Evolutionary conservation across 2,888 invertebrate genomes (phyloP).

Genomic region (Ormyrus nitidulus): DNA sequence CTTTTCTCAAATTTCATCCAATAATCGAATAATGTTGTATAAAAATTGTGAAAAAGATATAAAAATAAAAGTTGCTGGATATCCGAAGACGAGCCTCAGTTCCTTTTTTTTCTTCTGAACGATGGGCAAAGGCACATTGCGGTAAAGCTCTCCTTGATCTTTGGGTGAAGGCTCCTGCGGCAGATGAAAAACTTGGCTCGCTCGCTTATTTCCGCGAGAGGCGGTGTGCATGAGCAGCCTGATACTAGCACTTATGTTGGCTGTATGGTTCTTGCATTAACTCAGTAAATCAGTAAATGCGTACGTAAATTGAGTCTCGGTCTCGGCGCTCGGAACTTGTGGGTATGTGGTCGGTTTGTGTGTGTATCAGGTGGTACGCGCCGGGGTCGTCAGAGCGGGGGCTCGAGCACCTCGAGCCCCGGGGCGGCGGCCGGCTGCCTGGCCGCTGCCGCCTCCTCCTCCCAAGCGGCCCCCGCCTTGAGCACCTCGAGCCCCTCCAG

Average conservation of each 20-base stretch:
- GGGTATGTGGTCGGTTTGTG: constrained; percentile 76
- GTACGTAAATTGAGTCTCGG: constrained; percentile 58
- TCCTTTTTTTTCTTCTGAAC: too few species aligned
- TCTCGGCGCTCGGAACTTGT: constrained; percentile 68
- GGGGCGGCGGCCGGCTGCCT: constrained; percentile 71
- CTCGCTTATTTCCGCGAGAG: constrained; percentile 7
- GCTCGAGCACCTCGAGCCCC: constrained; percentile 71
- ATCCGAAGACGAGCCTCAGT: too few species aligned
- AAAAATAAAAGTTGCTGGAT: neutral
- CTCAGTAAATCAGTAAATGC: constrained; percentile 62
- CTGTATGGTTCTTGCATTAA: neutral
- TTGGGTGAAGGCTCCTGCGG: neutral
- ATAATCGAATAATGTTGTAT: too few species aligned
- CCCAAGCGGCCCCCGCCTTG: constrained; percentile 58
- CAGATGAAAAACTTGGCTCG: constrained; percentile 14
- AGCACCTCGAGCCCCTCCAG: constrained; percentile 23
- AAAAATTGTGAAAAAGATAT: constrained; percentile 4
- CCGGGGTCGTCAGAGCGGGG: constrained; percentile 74
- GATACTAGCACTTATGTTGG: constrained; percentile 34
- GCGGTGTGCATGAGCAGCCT: constrained; percentile 47
- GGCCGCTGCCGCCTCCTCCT: constrained; percentile 68
- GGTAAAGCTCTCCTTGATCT: neutral
- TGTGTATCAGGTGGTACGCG: constrained; percentile 75
- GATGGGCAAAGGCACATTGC: neutral
- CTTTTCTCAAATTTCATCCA: constrained; percentile 23